Conservation (phyloP, 2,888 invertebrate genomes). For the Eupithecia exiguata region DNA sequence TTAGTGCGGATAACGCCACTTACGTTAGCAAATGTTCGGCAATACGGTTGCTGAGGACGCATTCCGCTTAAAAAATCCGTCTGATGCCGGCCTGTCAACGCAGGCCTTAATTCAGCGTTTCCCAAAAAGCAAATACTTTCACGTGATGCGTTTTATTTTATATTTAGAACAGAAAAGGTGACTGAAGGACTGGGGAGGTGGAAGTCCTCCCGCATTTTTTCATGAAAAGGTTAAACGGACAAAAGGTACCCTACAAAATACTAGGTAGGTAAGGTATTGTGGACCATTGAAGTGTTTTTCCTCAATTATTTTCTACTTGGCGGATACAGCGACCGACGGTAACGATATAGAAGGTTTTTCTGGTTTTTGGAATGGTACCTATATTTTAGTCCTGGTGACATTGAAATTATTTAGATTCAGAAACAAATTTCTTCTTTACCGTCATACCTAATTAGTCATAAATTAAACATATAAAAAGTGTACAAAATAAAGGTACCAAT, state of each 20-base stretch:
- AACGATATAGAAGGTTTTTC: neutral
- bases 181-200: neutral
- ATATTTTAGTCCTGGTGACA: neutral
- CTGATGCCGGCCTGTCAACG: no score
- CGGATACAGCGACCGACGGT: neutral
- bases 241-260: slow-evolving; percentile 4
- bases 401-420: neutral
- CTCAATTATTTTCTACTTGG: slow-evolving; percentile 5
- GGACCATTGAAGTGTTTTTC: slow-evolving; percentile 3
- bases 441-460: no score
- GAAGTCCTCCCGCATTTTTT: slow-evolving; percentile 2
- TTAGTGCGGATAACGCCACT: no score
- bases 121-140: neutral
- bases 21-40: no score
- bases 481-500: no score
- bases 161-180: neutral
- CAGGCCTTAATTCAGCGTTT: neutral
- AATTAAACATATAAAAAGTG: no score
- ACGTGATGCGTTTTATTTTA: neutral
- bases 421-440: no score
- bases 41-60: no score
- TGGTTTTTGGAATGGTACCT: neutral
- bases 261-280: neutral
- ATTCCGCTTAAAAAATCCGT: no score
- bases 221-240: slow-evolving; percentile 5